Evolutionary conservation across 2,113 vertebrate genomes (phyloP).

Genomic region (Menidia beryllina): DNA sequence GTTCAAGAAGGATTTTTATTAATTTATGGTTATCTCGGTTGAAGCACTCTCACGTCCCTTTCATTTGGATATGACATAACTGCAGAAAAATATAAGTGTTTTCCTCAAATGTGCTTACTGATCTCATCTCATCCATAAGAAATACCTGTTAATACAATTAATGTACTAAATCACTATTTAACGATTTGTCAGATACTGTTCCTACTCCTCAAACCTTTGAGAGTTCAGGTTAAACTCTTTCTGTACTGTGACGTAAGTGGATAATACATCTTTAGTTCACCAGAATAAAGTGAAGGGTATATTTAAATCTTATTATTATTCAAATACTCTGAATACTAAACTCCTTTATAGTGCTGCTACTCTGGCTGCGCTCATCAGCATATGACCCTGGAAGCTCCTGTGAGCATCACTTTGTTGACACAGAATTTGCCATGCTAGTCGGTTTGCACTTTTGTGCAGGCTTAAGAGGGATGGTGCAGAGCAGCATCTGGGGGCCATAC

Average conservation of each 20-base stretch:
- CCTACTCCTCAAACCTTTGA: neutral
- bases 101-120: constrained; percentile 19
- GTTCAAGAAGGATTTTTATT: constrained; percentile 32
- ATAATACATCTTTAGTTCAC: constrained; percentile 9
- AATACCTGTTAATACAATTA: neutral
- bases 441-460: constrained; percentile 56
- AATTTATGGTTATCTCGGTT: constrained; percentile 12
- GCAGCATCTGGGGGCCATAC: constrained; percentile 55
- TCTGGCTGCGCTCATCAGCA: constrained; percentile 13
- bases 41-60: constrained; percentile 3
- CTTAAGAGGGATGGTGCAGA: constrained; percentile 57
- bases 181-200: constrained; percentile 5
- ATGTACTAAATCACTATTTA: constrained; percentile 5
- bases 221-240: neutral
- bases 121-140: neutral
- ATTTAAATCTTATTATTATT: constrained; percentile 17
- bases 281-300: constrained; percentile 10
- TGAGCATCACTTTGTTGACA: constrained; percentile 40
- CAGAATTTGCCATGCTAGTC: constrained; percentile 36
- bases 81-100: neutral
- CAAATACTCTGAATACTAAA: neutral
- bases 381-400: constrained; percentile 29
- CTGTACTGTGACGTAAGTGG: neutral
- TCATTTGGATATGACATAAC: neutral
- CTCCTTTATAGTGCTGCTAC: neutral